These are phyloP conservation scores for Tenualosa ilisha DNA, from an alignment of 2,797 vertebrate species.

Conservation along the genomic window DNA sequence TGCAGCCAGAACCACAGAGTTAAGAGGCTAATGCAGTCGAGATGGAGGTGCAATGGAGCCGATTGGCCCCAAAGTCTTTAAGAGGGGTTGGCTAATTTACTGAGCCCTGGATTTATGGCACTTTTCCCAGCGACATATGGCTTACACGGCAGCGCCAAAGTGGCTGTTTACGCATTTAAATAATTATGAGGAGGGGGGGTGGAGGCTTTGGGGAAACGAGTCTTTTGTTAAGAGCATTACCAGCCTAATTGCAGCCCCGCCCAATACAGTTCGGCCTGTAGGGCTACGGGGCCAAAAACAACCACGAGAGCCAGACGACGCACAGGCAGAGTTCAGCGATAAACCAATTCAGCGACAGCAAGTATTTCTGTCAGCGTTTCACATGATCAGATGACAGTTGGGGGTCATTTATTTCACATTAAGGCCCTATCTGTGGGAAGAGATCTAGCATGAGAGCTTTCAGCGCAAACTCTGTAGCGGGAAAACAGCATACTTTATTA, in stretches of 20 bases:
- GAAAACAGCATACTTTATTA: background rate
- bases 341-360: background rate
- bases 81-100: slow-evolving; percentile 60
- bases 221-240: slow-evolving; percentile 43
- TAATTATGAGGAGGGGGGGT: slow-evolving; percentile 36
- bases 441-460: background rate
- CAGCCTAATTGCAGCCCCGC: slow-evolving; percentile 51
- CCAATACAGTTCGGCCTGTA: slow-evolving; percentile 12
- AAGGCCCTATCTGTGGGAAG: background rate
- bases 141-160: slow-evolving; percentile 56
- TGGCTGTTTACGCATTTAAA: slow-evolving; percentile 54
- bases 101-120: slow-evolving; percentile 51
- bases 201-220: slow-evolving; percentile 47
- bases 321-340: background rate
- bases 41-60: slow-evolving; percentile 57
- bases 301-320: background rate
- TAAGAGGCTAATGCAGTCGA: slow-evolving; percentile 56
- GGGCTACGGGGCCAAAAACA: slow-evolving; percentile 4
- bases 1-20: background rate
- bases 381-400: background rate
- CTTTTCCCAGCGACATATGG: slow-evolving; percentile 39
- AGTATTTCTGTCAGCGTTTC: background rate
- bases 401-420: background rate
- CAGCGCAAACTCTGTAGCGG: background rate
- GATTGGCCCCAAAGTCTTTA: slow-evolving; percentile 48